Evolutionary conservation across 2,888 invertebrate species (phyloP).

Genomic region (Heteromurus nitidus): DNA sequence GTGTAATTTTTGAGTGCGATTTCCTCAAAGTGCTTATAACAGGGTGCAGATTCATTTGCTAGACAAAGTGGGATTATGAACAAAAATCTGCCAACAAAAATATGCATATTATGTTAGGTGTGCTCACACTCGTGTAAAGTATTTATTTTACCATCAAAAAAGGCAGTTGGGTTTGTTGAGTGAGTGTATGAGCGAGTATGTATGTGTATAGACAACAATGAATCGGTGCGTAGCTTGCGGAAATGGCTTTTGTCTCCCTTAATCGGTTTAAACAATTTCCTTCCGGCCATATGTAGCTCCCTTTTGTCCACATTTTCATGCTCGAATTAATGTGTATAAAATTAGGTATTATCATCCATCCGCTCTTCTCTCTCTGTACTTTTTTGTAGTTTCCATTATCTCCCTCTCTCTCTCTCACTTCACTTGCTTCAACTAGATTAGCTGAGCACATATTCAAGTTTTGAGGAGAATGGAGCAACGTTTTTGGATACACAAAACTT

Average conservation of each 20-base stretch:
- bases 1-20: too few relatives aligned
- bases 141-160: too few relatives aligned
- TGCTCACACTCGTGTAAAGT: too few relatives aligned
- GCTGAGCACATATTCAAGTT: too few relatives aligned
- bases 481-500: too few relatives aligned
- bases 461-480: slow-evolving; percentile 16
- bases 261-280: slow-evolving; percentile 74
- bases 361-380: slow-evolving; percentile 31
- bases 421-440: slow-evolving; percentile 22
- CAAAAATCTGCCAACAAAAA: too few relatives aligned
- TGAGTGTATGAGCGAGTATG: slow-evolving; percentile 16
- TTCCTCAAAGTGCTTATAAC: too few relatives aligned
- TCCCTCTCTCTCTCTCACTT: not conserved
- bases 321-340: slow-evolving; percentile 71
- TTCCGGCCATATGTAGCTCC: slow-evolving; percentile 72
- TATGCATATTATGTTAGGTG: too few relatives aligned
- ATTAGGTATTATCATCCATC: slow-evolving; percentile 59
- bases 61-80: too few relatives aligned
- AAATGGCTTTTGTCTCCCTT: slow-evolving; percentile 73
- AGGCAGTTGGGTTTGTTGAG: not conserved
- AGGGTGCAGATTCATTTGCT: too few relatives aligned
- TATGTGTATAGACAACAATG: slow-evolving; percentile 14
- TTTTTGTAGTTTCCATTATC: slow-evolving; percentile 24
- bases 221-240: slow-evolving; percentile 65
- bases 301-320: slow-evolving; percentile 73